Percentiles rank a stretch among this genome's conserved stretches.
Conservation (phyloP, 2,797 vertebrate species). For the Moxostoma hubbsi region DNA sequence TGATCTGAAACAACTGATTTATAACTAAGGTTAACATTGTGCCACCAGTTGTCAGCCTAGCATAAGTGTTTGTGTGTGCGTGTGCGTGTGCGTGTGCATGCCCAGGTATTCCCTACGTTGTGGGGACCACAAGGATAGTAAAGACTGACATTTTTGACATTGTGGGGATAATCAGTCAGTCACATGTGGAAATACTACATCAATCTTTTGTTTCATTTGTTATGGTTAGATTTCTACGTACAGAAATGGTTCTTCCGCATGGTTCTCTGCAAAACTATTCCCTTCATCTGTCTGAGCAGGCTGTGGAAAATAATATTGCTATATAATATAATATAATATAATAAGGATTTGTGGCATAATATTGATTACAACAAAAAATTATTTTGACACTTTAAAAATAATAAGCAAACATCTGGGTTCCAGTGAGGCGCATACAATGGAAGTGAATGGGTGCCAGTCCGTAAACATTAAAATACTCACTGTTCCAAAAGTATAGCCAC, state of each 20-base stretch:
- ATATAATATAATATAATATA: too few relatives aligned
- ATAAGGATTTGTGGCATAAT: not conserved
- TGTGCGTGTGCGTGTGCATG: not conserved
- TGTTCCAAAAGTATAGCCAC: too few relatives aligned
- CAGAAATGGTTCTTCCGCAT: slow-evolving; percentile 7
- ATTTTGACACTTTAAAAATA: too few relatives aligned
- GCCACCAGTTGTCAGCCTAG: slow-evolving; percentile 33
- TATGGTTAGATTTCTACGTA: slow-evolving; percentile 8
- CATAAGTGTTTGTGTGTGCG: slow-evolving; percentile 7
- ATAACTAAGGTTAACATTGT: slow-evolving; percentile 20
- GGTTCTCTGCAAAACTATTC: not conserved
- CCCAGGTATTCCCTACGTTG: too few relatives aligned
- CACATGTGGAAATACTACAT: not conserved
- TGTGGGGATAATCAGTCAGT: too few relatives aligned
- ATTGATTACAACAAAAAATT: too few relatives aligned
- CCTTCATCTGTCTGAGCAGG: slow-evolving; percentile 4
- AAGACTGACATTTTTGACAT: too few relatives aligned
- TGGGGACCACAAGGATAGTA: too few relatives aligned
- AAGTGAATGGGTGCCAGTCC: too few relatives aligned
- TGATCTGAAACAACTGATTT: slow-evolving; percentile 16
- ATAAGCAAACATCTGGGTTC: too few relatives aligned
- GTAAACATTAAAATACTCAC: too few relatives aligned
- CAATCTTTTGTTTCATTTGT: not conserved
- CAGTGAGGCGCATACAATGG: too few relatives aligned
- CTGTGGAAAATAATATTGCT: not conserved